These are phyloP conservation scores for Crepidodera aurea DNA, from an alignment of 2,888 invertebrate species.

Conservation along the genomic window DNA sequence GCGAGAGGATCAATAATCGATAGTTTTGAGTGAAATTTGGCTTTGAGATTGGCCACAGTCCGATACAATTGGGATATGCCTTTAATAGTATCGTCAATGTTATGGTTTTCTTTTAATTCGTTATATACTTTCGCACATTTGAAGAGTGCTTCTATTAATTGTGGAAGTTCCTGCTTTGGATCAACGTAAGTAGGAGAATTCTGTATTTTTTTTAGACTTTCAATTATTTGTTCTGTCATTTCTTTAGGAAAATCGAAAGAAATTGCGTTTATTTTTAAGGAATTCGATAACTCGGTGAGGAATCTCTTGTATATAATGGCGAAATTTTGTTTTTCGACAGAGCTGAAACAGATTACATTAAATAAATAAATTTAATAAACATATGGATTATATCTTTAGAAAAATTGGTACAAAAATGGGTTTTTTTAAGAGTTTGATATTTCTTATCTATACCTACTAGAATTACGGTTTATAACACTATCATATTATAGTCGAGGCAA, in stretches of 20 bases:
- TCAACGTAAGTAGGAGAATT: not conserved
- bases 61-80: conserved; percentile 53
- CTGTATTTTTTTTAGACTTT: not conserved
- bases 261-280: conserved; percentile 7
- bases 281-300: conserved; percentile 18
- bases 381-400: too few species aligned
- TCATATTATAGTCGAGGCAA: too few species aligned
- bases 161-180: not conserved
- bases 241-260: not conserved
- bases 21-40: conserved; percentile 68
- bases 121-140: not conserved
- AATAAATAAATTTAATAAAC: too few species aligned
- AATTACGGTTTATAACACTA: too few species aligned
- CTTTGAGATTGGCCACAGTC: conserved; percentile 66
- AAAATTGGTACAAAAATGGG: too few species aligned
- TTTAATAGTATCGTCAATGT: not conserved
- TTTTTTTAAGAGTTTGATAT: too few species aligned
- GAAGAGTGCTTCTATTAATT: not conserved
- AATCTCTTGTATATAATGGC: conserved; percentile 2
- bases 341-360: conserved; percentile 7
- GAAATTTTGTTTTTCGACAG: conserved; percentile 6
- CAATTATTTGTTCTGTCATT: not conserved
- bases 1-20: conserved; percentile 85
- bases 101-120: not conserved
- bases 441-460: too few species aligned